Evolutionary conservation across 2,113 vertebrate species (phyloP).

Genomic region (Taxidea taxus): DNA sequence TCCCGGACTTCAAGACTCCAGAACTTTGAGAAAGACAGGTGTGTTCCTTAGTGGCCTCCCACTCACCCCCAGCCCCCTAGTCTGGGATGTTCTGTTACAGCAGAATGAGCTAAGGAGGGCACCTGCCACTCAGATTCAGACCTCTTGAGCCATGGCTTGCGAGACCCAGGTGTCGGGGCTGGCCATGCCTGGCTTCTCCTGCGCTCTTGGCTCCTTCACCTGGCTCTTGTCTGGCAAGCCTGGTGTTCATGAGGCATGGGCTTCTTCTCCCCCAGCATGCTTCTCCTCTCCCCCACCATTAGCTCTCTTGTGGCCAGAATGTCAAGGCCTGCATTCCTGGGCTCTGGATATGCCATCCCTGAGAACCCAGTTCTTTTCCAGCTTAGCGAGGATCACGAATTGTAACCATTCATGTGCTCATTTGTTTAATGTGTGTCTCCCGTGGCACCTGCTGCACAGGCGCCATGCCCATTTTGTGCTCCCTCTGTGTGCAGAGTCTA

Average conservation of each 20-base stretch:
- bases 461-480: too few species aligned
- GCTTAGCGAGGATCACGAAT: background rate
- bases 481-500: background rate
- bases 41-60: background rate
- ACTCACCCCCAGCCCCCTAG: too few species aligned
- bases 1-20: background rate
- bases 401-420: too few species aligned
- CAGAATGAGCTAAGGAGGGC: background rate
- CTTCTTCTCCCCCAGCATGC: background rate
- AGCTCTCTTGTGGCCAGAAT: background rate
- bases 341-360: background rate
- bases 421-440: rapidly evolving
- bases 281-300: background rate
- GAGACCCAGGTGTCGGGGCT: background rate
- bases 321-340: rapidly evolving
- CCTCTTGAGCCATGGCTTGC: rapidly evolving
- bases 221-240: background rate
- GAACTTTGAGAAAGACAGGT: background rate
- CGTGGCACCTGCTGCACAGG: background rate
- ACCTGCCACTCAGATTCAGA: background rate
- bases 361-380: background rate
- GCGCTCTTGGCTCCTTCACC: rapidly evolving
- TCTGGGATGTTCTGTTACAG: background rate
- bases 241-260: background rate
- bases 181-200: too few species aligned